Base-by-base conservation (phyloP, 1,140 invertebrate genomes). In the Heliconius nattereri region DNA sequence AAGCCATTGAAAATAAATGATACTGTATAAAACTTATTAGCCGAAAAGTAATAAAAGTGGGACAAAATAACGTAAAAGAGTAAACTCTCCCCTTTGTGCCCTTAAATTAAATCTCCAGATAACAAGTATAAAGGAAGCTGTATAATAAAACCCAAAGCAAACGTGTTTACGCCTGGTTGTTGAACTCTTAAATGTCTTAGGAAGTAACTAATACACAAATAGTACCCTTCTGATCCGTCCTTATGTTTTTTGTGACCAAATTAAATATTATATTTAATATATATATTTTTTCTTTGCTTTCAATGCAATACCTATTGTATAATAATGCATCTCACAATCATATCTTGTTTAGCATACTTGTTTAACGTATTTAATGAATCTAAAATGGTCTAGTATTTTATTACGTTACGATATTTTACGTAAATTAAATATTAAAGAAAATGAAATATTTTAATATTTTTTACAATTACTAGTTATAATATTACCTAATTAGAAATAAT, bases 111-210 rank as follows among this genome's bases (percentile, higher is more conserved):
- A 66, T 66, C 11, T 66, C 23, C 26, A 66, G 23, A 29, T 66
- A 60, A 23, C 54, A 66, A 29, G 60, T 66, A 66, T 66, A 66
- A 66, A 66, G 60, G 60, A 66, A 66, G 60, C 26, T 29, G 60
- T 66, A 66, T 66, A 66, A 66, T 66, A 66, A 66, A 66, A 66
- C 26, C 60, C 23, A 29, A 60, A 60, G 54, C 54, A 60, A 66
- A 66, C 60, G 60, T 66, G 60, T 66, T 66, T 66, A 66, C 26
- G 60, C 60, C 60, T 66, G 60, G 60, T 66, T 66, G 60, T 66
- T 66, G 60, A 66, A 66, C 60, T 66, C 26, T 66, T 29, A 29
- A 66, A 26, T 66, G 60, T 26, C 60, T 66, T 66, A 66, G 60
- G 60, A 66, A 66, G 26, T 66, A 66, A 66, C 23, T 66, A 66